Percentiles rank a stretch among this genome's conserved stretches.
These are phyloP conservation scores for Hydrocynus forskahlii DNA, from an alignment of 2,797 vertebrate species.

Conservation along the genomic window DNA sequence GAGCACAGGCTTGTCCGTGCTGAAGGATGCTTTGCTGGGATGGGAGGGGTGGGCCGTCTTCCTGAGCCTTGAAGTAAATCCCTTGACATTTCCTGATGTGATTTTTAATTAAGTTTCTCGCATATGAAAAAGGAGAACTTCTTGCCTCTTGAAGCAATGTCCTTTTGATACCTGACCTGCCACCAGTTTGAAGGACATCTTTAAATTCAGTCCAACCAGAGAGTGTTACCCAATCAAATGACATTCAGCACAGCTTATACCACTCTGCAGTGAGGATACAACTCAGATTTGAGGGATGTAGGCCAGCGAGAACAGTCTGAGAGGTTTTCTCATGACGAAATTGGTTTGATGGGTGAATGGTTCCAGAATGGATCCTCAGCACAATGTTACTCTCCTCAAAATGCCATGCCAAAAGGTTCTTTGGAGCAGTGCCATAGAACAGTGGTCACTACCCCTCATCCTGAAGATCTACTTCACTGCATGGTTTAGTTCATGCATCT, in stretches of 20 bases:
- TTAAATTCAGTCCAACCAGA: conserved; percentile 46
- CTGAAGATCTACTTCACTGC: background rate
- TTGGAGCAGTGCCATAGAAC: too few species aligned
- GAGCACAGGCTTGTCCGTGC: conserved; percentile 67
- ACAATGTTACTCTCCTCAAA: too few species aligned
- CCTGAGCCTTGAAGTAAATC: conserved; percentile 74
- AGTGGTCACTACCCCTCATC: background rate
- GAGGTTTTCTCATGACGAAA: background rate
- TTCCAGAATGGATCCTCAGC: background rate
- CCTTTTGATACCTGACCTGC: conserved; percentile 42
- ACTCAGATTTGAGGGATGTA: background rate
- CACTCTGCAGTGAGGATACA: background rate
- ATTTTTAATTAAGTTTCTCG: conserved; percentile 76
- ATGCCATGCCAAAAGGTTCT: too few species aligned
- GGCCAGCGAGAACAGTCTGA: background rate
- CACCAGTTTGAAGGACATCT: conserved; percentile 59
- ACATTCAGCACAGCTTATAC: conserved; percentile 8
- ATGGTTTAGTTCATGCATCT: too few species aligned
- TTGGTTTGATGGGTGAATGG: background rate
- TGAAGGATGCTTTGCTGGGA: conserved; percentile 67
- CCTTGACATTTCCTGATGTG: conserved; percentile 74
- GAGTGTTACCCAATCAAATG: conserved; percentile 53
- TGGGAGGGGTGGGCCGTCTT: conserved; percentile 55
- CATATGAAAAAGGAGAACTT: conserved; percentile 65
- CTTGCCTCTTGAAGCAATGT: conserved; percentile 56